Evolutionary conservation across 2,797 vertebrate genomes (phyloP).

Genomic region (Mormyrops attenuatus): DNA sequence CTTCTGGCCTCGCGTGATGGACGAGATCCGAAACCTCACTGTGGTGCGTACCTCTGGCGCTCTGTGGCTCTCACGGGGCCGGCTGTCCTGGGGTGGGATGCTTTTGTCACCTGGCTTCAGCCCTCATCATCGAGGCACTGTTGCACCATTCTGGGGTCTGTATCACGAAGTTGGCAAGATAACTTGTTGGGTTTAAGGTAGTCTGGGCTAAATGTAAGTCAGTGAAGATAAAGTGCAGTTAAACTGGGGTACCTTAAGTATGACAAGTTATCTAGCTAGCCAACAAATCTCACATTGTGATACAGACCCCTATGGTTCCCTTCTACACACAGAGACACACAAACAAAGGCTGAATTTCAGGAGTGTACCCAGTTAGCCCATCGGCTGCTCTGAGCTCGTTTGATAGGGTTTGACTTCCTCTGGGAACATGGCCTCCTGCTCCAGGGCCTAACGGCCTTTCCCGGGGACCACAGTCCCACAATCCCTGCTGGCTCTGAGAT

Average conservation of each 20-base stretch:
- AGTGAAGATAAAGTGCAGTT: not conserved
- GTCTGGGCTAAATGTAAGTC: too few species aligned
- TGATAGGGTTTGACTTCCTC: not conserved
- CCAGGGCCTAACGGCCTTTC: not conserved
- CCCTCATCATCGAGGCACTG: not conserved
- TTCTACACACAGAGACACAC: not conserved
- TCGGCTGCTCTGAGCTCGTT: not conserved
- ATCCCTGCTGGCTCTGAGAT: not conserved
- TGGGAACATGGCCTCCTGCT: not conserved
- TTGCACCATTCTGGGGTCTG: not conserved
- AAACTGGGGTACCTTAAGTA: not conserved
- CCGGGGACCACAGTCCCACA: not conserved
- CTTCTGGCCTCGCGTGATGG: conserved; percentile 98
- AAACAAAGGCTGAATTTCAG: conserved; percentile 2
- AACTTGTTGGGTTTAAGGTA: too few species aligned
- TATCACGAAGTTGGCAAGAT: not conserved
- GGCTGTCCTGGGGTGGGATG: not conserved
- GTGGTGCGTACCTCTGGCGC: conserved; percentile 65
- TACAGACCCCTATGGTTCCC: not conserved
- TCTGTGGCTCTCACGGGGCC: not conserved
- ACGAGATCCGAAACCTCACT: conserved; percentile 93
- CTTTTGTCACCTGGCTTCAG: not conserved
- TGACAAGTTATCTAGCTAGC: not conserved
- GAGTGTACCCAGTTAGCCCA: not conserved
- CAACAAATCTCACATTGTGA: not conserved